phyloP scores from a whole-genome alignment of 2,797 vertebrate species.

The Mallotus villosus region DNA sequence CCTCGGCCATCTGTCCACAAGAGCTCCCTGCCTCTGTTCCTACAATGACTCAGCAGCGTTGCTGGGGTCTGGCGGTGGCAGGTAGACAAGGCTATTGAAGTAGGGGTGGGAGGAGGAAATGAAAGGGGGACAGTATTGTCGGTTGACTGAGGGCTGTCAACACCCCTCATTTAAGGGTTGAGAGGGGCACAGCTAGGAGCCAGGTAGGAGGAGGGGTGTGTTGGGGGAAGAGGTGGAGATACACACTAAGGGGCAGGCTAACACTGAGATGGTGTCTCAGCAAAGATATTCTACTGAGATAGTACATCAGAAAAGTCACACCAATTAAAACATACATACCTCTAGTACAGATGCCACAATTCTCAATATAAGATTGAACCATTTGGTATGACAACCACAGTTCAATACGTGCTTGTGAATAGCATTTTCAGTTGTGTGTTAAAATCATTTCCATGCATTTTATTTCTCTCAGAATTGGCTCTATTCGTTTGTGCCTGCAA shows the following conservation, averaged over 20 bases:
- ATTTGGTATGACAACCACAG: too few species aligned
- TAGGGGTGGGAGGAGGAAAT: constrained; percentile 19
- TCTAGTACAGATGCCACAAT: too few species aligned
- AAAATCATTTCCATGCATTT: too few species aligned
- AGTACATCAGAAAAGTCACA: too few species aligned
- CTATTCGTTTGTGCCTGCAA: too few species aligned
- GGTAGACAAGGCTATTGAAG: constrained; percentile 21
- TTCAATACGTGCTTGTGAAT: too few species aligned
- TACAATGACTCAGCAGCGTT: constrained; percentile 46
- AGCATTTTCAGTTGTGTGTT: too few species aligned
- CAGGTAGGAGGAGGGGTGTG: constrained; percentile 19
- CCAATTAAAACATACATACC: too few species aligned
- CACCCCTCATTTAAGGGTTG: constrained; percentile 35
- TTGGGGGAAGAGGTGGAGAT: not conserved
- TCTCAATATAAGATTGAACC: too few species aligned
- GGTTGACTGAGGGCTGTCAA: constrained; percentile 39
- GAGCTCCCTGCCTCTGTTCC: constrained; percentile 26
- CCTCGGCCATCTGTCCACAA: constrained; percentile 55
- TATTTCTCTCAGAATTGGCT: too few species aligned
- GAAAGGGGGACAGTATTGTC: constrained; percentile 42
- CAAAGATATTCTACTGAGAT: too few species aligned
- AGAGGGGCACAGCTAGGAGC: constrained; percentile 14
- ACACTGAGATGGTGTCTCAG: not conserved
- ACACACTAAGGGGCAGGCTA: not conserved
- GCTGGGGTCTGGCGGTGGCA: constrained; percentile 25